Conservation (phyloP, 2,797 vertebrate species). For the Parambassis ranga region DNA sequence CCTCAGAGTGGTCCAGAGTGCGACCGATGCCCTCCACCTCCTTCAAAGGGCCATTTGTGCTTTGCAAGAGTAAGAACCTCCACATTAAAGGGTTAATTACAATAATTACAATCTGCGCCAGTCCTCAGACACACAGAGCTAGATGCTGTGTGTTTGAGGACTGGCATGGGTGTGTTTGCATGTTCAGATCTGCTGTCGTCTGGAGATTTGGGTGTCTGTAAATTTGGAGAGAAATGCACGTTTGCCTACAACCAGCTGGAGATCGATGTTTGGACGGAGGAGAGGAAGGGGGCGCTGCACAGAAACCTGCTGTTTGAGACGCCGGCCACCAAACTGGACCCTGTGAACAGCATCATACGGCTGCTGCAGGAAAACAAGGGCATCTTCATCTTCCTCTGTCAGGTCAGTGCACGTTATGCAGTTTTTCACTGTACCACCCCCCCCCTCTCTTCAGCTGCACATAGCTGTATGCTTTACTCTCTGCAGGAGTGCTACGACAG, state of each 20-base stretch:
- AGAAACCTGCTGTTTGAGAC: constrained; percentile 87
- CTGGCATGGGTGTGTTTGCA: too few species aligned
- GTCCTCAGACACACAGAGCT: too few species aligned
- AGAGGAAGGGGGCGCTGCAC: constrained; percentile 89
- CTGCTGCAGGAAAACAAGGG: constrained; percentile 73
- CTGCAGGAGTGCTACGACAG: constrained; percentile 91
- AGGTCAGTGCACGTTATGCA: constrained; percentile 47
- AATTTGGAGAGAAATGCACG: constrained; percentile 91
- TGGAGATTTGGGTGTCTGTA: constrained; percentile 75
- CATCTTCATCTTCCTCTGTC: constrained; percentile 77
- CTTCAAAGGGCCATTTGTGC: constrained; percentile 87
- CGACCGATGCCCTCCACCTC: constrained; percentile 84
- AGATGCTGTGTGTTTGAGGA: too few species aligned
- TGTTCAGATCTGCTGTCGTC: constrained; percentile 87
- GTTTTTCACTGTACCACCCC: too few species aligned
- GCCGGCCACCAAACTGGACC: constrained; percentile 33
- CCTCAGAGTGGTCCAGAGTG: constrained; percentile 89
- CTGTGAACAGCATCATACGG: constrained; percentile 36
- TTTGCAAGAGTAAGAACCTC: constrained; percentile 87
- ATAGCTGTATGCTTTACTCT: background rate
- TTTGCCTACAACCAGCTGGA: constrained; percentile 98
- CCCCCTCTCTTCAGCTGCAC: background rate
- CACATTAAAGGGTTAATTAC: too few species aligned
- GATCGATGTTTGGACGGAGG: constrained; percentile 95
- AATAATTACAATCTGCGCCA: too few species aligned